Evolutionary conservation across 2,888 invertebrate genomes (phyloP).

Genomic region (Drosophila leonis): DNA sequence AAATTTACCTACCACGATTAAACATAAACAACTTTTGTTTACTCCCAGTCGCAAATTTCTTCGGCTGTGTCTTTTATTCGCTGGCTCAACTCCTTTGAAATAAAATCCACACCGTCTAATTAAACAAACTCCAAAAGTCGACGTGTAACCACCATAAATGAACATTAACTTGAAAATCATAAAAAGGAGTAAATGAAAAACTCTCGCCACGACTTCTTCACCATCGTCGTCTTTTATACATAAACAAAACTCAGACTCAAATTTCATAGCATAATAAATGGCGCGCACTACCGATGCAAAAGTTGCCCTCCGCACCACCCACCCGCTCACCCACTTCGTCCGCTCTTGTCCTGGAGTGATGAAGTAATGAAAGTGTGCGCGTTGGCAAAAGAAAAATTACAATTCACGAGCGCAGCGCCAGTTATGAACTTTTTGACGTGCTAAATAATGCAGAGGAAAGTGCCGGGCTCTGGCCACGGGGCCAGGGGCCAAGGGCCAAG

Average conservation of each 20-base stretch:
- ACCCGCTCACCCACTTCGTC: background rate
- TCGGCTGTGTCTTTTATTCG: constrained; percentile 16
- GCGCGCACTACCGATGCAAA: constrained; percentile 61
- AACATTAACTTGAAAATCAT: constrained; percentile 82
- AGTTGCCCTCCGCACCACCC: constrained; percentile 16
- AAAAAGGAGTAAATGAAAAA: constrained; percentile 68
- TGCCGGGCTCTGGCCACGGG: constrained; percentile 37
- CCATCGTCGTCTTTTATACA: constrained; percentile 43
- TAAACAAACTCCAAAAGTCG: constrained; percentile 78
- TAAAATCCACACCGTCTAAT: constrained; percentile 78
- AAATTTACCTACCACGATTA: constrained; percentile 50
- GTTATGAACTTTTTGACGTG: constrained; percentile 79
- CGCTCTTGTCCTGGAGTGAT: constrained; percentile 56
- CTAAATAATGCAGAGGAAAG: constrained; percentile 74
- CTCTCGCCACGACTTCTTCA: constrained; percentile 18
- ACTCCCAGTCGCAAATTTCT: constrained; percentile 12
- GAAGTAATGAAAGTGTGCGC: constrained; percentile 75
- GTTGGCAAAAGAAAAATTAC: constrained; percentile 74
- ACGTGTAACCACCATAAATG: constrained; percentile 82
- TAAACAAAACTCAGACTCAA: constrained; percentile 70
- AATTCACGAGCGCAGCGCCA: constrained; percentile 73
- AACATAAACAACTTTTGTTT: constrained; percentile 59
- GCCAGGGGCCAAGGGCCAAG: constrained; percentile 1
- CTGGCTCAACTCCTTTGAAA: constrained; percentile 49
- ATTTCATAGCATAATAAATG: constrained; percentile 78